These are phyloP conservation scores for Pseudopodoces humilis DNA, from an alignment of 2,113 vertebrate species.

Conservation along the genomic window DNA sequence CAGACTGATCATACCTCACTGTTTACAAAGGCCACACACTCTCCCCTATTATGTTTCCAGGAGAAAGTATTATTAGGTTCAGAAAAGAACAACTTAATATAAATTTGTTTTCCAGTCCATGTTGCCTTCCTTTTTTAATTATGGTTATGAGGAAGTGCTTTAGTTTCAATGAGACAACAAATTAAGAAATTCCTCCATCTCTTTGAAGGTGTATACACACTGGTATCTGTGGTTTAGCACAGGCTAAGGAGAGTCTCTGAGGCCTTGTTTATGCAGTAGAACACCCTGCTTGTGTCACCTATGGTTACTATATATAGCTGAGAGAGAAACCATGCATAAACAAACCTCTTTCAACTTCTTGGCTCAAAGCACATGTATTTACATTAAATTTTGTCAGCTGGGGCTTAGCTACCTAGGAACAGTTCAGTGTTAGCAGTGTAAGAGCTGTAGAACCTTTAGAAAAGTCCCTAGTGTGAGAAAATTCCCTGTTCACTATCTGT, in stretches of 20 bases:
- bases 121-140: conserved; percentile 66
- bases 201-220: conserved; percentile 37
- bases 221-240: conserved; percentile 43
- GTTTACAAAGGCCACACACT: not conserved
- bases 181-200: conserved; percentile 42
- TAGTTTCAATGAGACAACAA: conserved; percentile 47
- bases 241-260: not conserved
- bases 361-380: not conserved
- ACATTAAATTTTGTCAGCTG: not conserved
- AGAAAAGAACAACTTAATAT: conserved; percentile 1
- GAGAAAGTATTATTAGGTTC: conserved; percentile 23
- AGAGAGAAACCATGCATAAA: not conserved
- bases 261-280: not conserved
- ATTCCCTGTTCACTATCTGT: not conserved
- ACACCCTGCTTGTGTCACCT: not conserved
- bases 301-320: not conserved
- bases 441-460: not conserved
- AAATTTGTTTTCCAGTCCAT: conserved; percentile 12
- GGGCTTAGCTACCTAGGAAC: not conserved
- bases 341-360: not conserved
- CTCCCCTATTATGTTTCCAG: not conserved
- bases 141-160: conserved; percentile 24
- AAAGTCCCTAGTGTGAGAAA: not conserved
- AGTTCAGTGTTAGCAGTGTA: not conserved
- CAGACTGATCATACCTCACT: not conserved